phyloP scores from a whole-genome alignment of 1,140 invertebrate species.

The Patella vulgata region DNA sequence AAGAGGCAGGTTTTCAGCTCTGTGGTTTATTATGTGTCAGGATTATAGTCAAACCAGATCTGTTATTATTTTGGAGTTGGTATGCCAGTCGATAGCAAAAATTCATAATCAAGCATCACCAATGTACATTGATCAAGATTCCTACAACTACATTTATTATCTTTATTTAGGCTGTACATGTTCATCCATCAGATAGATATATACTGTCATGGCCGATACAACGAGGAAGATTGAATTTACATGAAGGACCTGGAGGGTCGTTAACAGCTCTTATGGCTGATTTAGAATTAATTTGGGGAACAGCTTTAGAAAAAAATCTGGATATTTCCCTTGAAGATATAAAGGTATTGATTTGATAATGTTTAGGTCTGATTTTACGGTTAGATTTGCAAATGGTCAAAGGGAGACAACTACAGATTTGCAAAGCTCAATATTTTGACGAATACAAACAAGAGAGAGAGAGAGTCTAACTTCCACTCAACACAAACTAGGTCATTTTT shows the following conservation, averaged over 20 bases:
- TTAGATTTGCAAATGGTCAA: not conserved
- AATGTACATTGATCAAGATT: too few relatives aligned
- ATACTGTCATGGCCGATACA: constrained; percentile 90
- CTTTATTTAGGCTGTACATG: constrained; percentile 75
- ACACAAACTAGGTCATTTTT: too few relatives aligned
- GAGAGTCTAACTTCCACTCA: too few relatives aligned
- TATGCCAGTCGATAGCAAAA: too few relatives aligned
- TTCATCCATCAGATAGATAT: constrained; percentile 75
- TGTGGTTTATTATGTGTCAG: too few relatives aligned
- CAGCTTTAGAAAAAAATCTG: constrained; percentile 80
- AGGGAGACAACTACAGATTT: too few relatives aligned
- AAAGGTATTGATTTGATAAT: constrained; percentile 68
- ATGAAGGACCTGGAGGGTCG: constrained; percentile 83
- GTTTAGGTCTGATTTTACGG: not conserved
- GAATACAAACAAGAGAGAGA: too few relatives aligned
- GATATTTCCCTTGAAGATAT: constrained; percentile 81
- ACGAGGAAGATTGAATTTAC: constrained; percentile 87
- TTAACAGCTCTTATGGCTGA: constrained; percentile 84
- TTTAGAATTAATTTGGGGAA: constrained; percentile 87
- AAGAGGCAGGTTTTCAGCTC: not conserved
- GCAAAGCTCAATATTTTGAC: too few relatives aligned
- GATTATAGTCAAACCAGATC: too few relatives aligned
- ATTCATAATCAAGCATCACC: too few relatives aligned
- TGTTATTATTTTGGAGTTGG: too few relatives aligned
- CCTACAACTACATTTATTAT: too few relatives aligned